Evolutionary conservation across 2,797 vertebrate species (phyloP), one percentile per base, ranked within the genome.

Genomic region (Fringilla coelebs): DNA sequence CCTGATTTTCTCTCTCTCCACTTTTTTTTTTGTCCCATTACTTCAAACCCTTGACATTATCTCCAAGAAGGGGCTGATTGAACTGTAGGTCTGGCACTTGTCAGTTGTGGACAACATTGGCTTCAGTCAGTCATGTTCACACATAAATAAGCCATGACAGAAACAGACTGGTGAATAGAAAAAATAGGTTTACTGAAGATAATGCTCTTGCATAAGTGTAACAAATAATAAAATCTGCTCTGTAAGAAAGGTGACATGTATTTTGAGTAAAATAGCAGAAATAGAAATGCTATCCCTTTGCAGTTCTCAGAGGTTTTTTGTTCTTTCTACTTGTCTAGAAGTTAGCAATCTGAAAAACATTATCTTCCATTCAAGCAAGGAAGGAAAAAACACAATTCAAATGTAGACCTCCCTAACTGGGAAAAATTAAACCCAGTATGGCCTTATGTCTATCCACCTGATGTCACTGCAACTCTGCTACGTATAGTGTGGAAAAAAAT

Each of bases 31-130:
- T 96, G 94, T 98, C 95, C 94, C 20, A 54, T 78, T 94, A 94
- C 95, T 97, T 97, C 95, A 97, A 97, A 97, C 95, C 95, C 70
- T 96, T 94, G 95, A 96, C 95, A 90, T 97, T 97, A 93, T 96
- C 94, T 96, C 94, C 95, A 96, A 96, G 93, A 97, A 98, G 88
- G 46, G 70, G 80, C 46, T 97, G 97, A 97, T 94, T 97, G 97
- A 98, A 97, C 96, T 96, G 71, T 72, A 96, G 92, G 92, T 93
- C 93, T 97, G 97, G 91, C 97, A 97, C 96, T 98, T 98, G 96
- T 97, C 96, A 96, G 90, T 95, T 97, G 94, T 94, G 93, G 96
- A 95, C 97, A 97, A 96, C 96, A 77, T 70, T 91, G 95, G 78
- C 77, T 97, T 98, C 96, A 97, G 94, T 96, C 96, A 85, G 89